Conservation (phyloP, 2,888 invertebrate genomes). For the Hypsopygia costalis region DNA sequence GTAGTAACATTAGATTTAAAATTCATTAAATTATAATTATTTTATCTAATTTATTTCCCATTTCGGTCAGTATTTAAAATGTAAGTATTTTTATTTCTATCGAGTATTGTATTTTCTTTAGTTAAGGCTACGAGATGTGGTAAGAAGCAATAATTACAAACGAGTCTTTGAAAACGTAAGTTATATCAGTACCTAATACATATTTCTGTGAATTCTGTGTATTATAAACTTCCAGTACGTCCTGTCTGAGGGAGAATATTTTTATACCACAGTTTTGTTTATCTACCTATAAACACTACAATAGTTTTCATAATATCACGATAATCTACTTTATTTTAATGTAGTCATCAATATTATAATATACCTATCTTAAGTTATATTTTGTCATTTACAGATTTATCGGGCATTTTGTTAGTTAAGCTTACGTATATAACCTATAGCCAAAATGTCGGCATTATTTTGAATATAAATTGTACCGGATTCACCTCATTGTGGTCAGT, state of each 20-base stretch:
- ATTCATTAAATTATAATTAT: constrained; percentile 58
- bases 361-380: constrained; percentile 39
- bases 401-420: constrained; percentile 46
- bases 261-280: constrained; percentile 3
- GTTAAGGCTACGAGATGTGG: constrained; percentile 46
- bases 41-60: constrained; percentile 72
- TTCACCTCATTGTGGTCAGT: constrained; percentile 74
- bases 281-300: not conserved
- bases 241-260: constrained; percentile 6
- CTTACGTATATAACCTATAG: constrained; percentile 34
- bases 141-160: constrained; percentile 59
- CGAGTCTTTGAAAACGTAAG: constrained; percentile 15
- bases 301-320: constrained; percentile 16
- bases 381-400: constrained; percentile 37
- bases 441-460: constrained; percentile 61
- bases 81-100: constrained; percentile 68
- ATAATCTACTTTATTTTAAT: constrained; percentile 19
- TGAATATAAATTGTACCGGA: constrained; percentile 37
- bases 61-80: constrained; percentile 79
- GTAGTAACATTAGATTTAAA: constrained; percentile 41
- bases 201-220: constrained; percentile 3
- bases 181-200: not conserved
- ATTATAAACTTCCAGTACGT: not conserved
- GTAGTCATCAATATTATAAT: constrained; percentile 52
- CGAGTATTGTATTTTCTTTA: constrained; percentile 49